Evolutionary conservation across 2,888 invertebrate species (phyloP).

Genomic region (Spilosoma lubricipeda): DNA sequence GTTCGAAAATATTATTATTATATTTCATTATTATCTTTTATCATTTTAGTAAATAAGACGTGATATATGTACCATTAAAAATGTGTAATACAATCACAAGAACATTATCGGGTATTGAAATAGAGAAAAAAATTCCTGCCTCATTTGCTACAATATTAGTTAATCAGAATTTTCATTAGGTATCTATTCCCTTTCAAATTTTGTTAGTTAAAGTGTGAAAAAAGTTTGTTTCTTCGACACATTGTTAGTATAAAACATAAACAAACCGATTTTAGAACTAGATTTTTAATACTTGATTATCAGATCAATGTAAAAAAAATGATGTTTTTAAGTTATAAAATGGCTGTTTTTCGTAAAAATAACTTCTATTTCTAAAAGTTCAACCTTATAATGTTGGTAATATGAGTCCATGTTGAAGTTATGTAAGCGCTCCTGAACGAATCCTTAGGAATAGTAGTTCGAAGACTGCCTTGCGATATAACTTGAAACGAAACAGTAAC

Average conservation of each 20-base stretch:
- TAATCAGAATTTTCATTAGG: background rate
- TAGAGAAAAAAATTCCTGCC: no score
- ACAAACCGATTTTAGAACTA: background rate
- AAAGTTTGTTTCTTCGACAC: no score
- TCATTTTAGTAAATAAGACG: no score
- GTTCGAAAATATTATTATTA: no score
- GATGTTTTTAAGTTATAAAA: no score
- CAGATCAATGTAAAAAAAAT: no score
- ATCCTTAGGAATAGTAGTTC: conserved; percentile 69
- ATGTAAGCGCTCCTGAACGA: conserved; percentile 62
- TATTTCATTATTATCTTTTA: no score
- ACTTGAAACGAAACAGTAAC: conserved; percentile 38
- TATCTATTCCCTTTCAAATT: background rate
- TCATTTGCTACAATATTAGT: no score
- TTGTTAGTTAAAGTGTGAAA: background rate
- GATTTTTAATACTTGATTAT: background rate
- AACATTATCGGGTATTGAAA: background rate
- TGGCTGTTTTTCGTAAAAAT: no score
- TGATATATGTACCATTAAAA: no score
- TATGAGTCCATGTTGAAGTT: conserved; percentile 51
- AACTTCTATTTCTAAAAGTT: background rate
- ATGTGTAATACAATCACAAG: no score
- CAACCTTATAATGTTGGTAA: conserved; percentile 47
- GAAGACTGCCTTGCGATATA: conserved; percentile 46
- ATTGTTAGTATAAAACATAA: no score